Percentiles rank a stretch among this genome's conserved stretches.
Conservation (phyloP, 2,113 vertebrate species). For the Amphiprion ocellaris region DNA sequence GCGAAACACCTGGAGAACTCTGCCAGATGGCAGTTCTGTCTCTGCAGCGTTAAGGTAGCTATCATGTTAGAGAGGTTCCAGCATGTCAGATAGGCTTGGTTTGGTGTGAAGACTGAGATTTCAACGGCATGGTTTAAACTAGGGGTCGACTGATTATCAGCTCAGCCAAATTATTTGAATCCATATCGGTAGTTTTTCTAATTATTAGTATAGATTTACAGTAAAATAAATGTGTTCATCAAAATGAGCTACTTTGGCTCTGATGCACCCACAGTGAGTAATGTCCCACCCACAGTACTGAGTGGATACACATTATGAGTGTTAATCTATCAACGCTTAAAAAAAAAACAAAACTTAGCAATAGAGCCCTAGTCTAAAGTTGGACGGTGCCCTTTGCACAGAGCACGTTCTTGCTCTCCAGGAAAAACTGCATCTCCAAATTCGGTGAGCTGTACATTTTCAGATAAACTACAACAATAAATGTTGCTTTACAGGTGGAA, state of each 20-base stretch:
- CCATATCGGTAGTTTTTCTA: too few relatives aligned
- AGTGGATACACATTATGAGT: too few relatives aligned
- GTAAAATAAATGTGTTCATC: too few relatives aligned
- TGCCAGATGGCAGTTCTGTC: not conserved
- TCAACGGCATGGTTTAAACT: conserved; percentile 17
- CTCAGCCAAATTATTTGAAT: too few relatives aligned
- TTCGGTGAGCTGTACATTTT: not conserved
- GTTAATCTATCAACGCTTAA: too few relatives aligned
- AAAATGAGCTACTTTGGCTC: too few relatives aligned
- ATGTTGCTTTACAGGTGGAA: not conserved
- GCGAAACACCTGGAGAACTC: conserved; percentile 15
- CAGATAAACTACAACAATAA: conserved; percentile 4
- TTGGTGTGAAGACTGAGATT: conserved; percentile 51
- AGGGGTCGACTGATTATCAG: too few relatives aligned
- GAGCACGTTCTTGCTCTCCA: not conserved
- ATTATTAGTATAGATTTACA: too few relatives aligned
- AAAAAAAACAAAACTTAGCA: too few relatives aligned
- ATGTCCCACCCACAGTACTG: too few relatives aligned
- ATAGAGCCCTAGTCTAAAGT: not conserved
- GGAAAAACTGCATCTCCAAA: not conserved
- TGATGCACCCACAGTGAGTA: too few relatives aligned
- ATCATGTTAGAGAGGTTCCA: conserved; percentile 25
- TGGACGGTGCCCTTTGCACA: not conserved
- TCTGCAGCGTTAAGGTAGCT: conserved; percentile 25
- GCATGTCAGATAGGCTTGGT: conserved; percentile 47